A percentile compares a stretch with the other conserved stretches of the same genome.
Evolutionary conservation across 1,140 invertebrate species (phyloP).

Genomic region (Bombus balteatus): DNA sequence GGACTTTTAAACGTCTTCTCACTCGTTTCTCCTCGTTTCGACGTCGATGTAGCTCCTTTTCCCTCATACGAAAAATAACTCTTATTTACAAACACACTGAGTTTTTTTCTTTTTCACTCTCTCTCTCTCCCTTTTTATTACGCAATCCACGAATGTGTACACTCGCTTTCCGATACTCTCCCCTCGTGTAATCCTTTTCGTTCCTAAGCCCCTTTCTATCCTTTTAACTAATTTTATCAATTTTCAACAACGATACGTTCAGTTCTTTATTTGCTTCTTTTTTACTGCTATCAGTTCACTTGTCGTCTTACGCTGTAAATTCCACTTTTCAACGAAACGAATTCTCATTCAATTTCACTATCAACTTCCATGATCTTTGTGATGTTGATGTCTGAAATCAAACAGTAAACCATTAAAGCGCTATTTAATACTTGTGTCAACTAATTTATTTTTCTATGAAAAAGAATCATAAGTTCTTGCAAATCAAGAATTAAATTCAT

Average conservation of each 20-base stretch:
- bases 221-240: conserved; percentile 10
- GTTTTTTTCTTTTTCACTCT: conserved; percentile 44
- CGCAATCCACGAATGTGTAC: conserved; percentile 27
- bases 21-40: conserved; percentile 49
- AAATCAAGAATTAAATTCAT: not conserved
- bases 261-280: not conserved
- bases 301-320: not conserved
- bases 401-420: not conserved
- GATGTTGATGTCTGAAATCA: conserved; percentile 33
- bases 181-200: not conserved
- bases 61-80: conserved; percentile 69
- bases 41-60: conserved; percentile 48
- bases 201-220: not conserved
- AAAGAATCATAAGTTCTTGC: conserved; percentile 28
- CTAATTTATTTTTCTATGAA: not conserved
- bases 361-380: conserved; percentile 37
- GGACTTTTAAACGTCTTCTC: conserved; percentile 52
- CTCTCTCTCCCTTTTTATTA: conserved; percentile 47
- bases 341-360: conserved; percentile 32
- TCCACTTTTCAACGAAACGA: not conserved
- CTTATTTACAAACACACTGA: conserved; percentile 65
- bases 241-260: not conserved
- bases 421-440: not conserved
- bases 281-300: conserved; percentile 6
- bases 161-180: not conserved